Evolutionary conservation across 64 coral and sea anemone genomes (phyloP), one percentile per base, ranked within the genome.

Genomic region (Catalaphyllia jardinei): DNA sequence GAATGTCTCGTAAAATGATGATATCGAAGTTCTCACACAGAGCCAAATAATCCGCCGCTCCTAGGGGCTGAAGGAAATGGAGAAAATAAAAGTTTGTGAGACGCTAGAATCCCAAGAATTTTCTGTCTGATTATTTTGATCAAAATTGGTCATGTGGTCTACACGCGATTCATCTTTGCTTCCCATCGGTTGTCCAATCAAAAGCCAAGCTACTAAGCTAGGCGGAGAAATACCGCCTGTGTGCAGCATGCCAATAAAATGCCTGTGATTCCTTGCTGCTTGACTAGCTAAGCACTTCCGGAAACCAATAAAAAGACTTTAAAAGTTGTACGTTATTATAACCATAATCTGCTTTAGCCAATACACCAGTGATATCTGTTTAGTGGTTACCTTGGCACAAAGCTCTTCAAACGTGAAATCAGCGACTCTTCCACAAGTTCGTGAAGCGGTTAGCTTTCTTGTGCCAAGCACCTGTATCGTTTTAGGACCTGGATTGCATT

Each of bases 321-420:
- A 57, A 57, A 57, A 57, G 54, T 57, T 16, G 15, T 16, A 57
- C 10, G 54, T 57, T 57, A 16, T 15, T 9, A 9, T 16, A 57
- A 46, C 42, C 6, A 46, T 8, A 8, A 8, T 6, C 42, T 7
- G 7, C 42, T 5, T 3, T 46, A 46, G 42, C 42, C 42, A 46
- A 46, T 7, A 46, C 42, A 46, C 42, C 4, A 46, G 42, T 46
- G 5, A 46, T 4, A 46, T 46, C 42, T 8, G 42, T 46, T 46
- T 46, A 46, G 42, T 46, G 42, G 25, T 27, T 69, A 98, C 96
- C 90, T 89, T 91, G 62, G 90, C 90, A 84, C 97, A 99, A 20
- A 99, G 88, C 49, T 99, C 73, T 33, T 95, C 90, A 75, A 99
- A 99, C 2, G 91, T 99, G 60, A 99, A 99, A 73, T 99, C 97